Conservation (phyloP, 92 coral and sea anemone species). For the Umimayanthus kanabou region DNA sequence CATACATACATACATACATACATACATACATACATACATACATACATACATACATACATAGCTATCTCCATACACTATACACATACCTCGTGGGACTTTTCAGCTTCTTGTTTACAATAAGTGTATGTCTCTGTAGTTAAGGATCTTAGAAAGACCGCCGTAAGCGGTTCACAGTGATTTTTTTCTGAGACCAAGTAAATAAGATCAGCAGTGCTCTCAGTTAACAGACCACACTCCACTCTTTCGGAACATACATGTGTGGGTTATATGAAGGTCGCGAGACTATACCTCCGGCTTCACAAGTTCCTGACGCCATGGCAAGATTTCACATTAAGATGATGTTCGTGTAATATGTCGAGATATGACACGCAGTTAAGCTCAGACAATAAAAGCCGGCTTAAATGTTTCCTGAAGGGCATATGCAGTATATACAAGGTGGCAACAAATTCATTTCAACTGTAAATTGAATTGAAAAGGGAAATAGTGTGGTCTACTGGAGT, state of each 20-base stretch:
- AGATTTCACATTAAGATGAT: background rate
- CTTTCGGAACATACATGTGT: background rate
- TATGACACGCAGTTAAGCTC: background rate
- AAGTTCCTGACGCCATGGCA: background rate
- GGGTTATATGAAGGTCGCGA: background rate
- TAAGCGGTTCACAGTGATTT: background rate
- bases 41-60: too few species aligned
- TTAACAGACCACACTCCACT: background rate
- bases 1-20: too few species aligned
- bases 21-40: too few species aligned
- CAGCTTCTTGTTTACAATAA: background rate
- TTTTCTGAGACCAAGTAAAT: background rate
- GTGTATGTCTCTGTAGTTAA: too few species aligned
- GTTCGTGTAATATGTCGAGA: background rate
- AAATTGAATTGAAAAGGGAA: background rate
- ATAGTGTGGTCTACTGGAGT: background rate
- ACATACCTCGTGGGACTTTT: background rate
- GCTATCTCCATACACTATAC: too few species aligned
- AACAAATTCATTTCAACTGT: background rate
- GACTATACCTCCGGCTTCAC: background rate
- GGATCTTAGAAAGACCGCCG: background rate
- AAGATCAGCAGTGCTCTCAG: background rate
- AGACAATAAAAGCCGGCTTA: too few species aligned
- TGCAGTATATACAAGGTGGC: background rate
- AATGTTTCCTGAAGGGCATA: background rate